A percentile compares a stretch with the other conserved stretches of the same genome.
Conservation (phyloP, 2,888 invertebrate genomes). For the Tenthredo mesomela region DNA sequence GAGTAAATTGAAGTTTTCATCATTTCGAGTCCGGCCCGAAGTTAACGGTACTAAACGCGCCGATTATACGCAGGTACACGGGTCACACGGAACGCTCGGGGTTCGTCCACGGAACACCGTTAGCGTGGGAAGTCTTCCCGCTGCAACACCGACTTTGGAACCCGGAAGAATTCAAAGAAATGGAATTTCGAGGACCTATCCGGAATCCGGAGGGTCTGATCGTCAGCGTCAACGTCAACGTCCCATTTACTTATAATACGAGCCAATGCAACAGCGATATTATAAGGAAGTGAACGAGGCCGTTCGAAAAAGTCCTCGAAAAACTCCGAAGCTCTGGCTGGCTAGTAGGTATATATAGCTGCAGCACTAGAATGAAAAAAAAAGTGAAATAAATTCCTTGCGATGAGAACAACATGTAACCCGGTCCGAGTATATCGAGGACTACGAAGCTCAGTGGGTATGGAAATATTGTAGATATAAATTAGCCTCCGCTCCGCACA, state of each 20-base stretch:
- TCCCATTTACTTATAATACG: background rate
- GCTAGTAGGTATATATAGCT: too few relatives aligned
- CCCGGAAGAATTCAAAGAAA: slow-evolving; percentile 29
- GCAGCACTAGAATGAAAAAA: background rate
- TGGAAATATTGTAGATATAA: slow-evolving; percentile 14
- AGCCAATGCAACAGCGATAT: background rate
- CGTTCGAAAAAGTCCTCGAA: background rate
- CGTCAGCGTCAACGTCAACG: background rate
- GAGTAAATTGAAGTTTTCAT: slow-evolving; percentile 49
- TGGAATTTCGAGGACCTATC: background rate
- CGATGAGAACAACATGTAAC: background rate
- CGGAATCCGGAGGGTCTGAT: slow-evolving; percentile 9
- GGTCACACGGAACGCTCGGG: slow-evolving; percentile 45
- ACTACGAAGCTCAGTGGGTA: slow-evolving; percentile 27
- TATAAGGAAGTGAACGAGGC: background rate
- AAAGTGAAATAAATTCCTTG: background rate
- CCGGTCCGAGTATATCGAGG: background rate
- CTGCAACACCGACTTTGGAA: slow-evolving; percentile 17
- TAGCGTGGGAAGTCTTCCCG: slow-evolving; percentile 44
- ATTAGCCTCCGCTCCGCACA: slow-evolving; percentile 4
- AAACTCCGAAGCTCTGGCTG: background rate
- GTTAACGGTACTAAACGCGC: slow-evolving; percentile 50
- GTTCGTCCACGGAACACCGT: slow-evolving; percentile 33
- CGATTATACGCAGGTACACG: slow-evolving; percentile 46
- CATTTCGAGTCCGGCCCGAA: slow-evolving; percentile 50